Evolutionary conservation across 2,797 vertebrate species (phyloP).

Genomic region (Darevskia mixta): DNA sequence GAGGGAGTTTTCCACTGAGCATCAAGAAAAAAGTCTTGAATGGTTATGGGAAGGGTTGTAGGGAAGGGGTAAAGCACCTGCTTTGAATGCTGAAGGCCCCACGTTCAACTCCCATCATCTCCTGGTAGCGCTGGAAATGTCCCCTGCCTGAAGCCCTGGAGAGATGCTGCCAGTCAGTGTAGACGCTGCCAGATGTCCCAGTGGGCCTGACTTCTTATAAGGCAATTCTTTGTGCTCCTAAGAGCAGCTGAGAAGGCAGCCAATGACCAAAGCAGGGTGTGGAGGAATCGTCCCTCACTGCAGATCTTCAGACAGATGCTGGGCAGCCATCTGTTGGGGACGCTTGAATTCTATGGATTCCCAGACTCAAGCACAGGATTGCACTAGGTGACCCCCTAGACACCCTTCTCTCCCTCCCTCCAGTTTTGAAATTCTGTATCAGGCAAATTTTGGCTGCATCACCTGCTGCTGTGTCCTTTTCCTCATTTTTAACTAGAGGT

Average conservation of each 20-base stretch:
- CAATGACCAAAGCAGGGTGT: background rate
- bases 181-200: too few species aligned
- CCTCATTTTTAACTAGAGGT: background rate
- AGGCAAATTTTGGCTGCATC: background rate
- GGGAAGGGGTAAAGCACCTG: too few species aligned
- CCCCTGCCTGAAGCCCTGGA: too few species aligned
- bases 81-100: too few species aligned
- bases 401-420: background rate
- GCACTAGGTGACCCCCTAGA: too few species aligned
- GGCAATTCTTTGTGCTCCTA: background rate
- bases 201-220: too few species aligned
- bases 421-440: background rate
- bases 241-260: background rate
- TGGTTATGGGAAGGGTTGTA: background rate
- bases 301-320: background rate
- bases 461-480: background rate
- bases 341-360: too few species aligned
- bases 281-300: background rate
- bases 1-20: background rate
- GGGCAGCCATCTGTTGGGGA: too few species aligned
- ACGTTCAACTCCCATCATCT: too few species aligned
- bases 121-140: fast-evolving
- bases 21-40: background rate
- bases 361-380: too few species aligned
- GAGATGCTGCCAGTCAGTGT: too few species aligned